These are phyloP conservation scores for Chelon auratus DNA, from an alignment of 2,797 vertebrate genomes.

Conservation along the genomic window DNA sequence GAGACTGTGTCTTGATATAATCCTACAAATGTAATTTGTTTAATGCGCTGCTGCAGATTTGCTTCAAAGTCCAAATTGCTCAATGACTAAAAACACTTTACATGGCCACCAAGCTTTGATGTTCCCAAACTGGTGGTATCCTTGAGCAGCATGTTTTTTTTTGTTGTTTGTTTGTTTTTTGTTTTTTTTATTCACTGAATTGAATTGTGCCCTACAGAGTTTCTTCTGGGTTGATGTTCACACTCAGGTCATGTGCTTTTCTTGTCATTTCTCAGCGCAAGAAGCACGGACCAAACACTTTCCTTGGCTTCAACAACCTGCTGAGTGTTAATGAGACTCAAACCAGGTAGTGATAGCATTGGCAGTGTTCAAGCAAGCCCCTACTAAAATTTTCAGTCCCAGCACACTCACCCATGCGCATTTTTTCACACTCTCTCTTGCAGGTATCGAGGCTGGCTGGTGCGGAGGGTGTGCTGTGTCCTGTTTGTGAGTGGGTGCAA, in stretches of 20 bases:
- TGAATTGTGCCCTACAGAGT: constrained; percentile 1
- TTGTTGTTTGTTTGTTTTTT: no score
- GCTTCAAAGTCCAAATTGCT: no score
- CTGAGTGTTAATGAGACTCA: constrained; percentile 87
- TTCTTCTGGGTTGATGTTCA: background rate
- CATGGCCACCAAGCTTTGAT: constrained; percentile 17
- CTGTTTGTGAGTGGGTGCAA: constrained; percentile 85
- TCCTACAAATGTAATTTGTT: background rate
- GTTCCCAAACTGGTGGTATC: constrained; percentile 5
- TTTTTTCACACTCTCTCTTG: constrained; percentile 24
- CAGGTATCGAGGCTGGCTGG: constrained; percentile 96
- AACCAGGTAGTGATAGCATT: constrained; percentile 84
- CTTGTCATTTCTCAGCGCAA: constrained; percentile 59
- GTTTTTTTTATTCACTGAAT: constrained; percentile 6
- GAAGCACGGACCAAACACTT: constrained; percentile 70
- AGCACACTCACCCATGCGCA: background rate
- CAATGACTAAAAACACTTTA: background rate
- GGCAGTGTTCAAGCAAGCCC: background rate
- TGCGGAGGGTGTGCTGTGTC: constrained; percentile 87
- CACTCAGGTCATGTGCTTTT: constrained; percentile 8
- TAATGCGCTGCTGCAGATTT: background rate
- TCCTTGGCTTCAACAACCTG: constrained; percentile 85
- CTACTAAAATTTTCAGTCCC: background rate
- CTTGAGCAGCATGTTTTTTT: background rate
- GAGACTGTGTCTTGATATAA: background rate